phyloP scores from a whole-genome alignment of 1,140 invertebrate species.

The Drosophila nannoptera region DNA sequence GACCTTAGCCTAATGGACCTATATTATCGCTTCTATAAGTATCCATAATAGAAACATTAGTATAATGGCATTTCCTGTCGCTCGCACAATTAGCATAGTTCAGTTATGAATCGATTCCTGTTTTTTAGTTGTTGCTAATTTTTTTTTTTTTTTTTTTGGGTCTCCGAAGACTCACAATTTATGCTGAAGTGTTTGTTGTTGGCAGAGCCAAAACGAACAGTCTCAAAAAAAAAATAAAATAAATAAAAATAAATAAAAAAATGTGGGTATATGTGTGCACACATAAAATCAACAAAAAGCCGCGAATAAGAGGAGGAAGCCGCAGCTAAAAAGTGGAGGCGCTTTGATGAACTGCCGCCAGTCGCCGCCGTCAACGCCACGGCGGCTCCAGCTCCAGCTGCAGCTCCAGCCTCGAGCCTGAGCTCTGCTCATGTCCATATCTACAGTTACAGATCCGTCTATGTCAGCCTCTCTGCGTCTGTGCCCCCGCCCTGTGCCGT shows the following conservation, averaged over 20 bases:
- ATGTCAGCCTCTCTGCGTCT: background rate
- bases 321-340: conserved; percentile 22
- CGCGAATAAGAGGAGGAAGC: conserved; percentile 1
- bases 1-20: too few relatives aligned
- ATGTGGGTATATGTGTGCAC: background rate
- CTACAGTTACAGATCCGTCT: conserved; percentile 43
- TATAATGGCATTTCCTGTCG: too few relatives aligned
- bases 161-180: too few relatives aligned
- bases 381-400: conserved; percentile 1
- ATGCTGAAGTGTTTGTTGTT: conserved; percentile 2
- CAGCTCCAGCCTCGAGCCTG: background rate
- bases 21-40: too few relatives aligned
- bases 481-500: background rate
- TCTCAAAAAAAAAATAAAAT: background rate
- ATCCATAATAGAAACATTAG: too few relatives aligned
- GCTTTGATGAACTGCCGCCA: conserved; percentile 57
- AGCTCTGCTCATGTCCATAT: conserved; percentile 31
- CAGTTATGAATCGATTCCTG: too few relatives aligned
- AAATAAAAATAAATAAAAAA: background rate
- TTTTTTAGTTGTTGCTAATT: conserved; percentile 2
- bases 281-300: background rate
- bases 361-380: conserved; percentile 32
- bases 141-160: conserved; percentile 5
- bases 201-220: conserved; percentile 10
- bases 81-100: too few relatives aligned